Conservation (phyloP, 30 jellyfish, hydroid and myxozoan genomes). For the Phacellophora camtschatica region DNA sequence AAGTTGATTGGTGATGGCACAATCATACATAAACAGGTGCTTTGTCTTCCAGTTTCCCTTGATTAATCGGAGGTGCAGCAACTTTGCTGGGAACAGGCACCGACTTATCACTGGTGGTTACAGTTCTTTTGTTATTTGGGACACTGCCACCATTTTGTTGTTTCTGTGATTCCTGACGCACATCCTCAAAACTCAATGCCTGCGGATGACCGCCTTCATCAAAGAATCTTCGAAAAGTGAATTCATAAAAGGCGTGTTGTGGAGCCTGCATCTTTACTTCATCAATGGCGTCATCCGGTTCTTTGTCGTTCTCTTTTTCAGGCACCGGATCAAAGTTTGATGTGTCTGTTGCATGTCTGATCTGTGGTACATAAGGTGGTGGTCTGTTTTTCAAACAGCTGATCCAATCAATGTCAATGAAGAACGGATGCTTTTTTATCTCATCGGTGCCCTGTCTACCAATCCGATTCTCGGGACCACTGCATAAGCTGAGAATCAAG, state of each 20-base stretch:
- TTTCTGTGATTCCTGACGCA: conserved; percentile 1
- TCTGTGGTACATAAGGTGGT: conserved; percentile 95
- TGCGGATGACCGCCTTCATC: conserved; percentile 98
- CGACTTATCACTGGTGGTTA: conserved; percentile 77
- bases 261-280: conserved; percentile 82
- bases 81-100: conserved; percentile 91
- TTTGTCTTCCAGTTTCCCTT: conserved; percentile 72
- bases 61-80: conserved; percentile 80
- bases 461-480: conserved; percentile 85
- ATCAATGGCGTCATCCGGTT: conserved; percentile 36
- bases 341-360: conserved; percentile 92
- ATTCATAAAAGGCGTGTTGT: conserved; percentile 95
- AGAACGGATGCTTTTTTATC: conserved; percentile 91
- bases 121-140: conserved; percentile 76
- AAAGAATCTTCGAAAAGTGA: conserved; percentile 96
- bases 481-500: conserved; percentile 71
- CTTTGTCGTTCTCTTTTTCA: conserved; percentile 67
- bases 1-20: no score
- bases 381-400: conserved; percentile 64
- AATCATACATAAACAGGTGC: conserved; percentile 93
- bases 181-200: conserved; percentile 46
- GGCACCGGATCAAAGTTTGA: conserved; percentile 99
- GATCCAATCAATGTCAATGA: conserved; percentile 70
- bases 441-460: conserved; percentile 93
- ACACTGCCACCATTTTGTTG: neutral